Base-by-base conservation (phyloP, 2,797 vertebrate genomes). In the Pseudochirops cupreus region DNA sequence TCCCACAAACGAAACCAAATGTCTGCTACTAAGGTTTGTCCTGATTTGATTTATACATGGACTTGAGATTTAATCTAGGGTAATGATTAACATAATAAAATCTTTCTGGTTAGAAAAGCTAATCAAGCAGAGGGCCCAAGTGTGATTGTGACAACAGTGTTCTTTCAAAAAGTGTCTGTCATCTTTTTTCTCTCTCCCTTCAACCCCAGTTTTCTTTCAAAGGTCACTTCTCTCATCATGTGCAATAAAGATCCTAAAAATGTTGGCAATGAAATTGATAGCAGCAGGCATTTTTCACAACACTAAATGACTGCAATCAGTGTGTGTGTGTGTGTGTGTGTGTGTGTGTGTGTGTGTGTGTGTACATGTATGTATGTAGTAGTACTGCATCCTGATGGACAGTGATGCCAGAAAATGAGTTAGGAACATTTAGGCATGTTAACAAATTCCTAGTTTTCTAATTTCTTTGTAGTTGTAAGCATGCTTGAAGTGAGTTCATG, bases 211-310 rank as follows among this genome's bases (percentile, higher is more conserved):
- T 97, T 96, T 97, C 33, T 54, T 90, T 97, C 95, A 94, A 95
- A 96, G 95, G 91, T 93, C 92, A 94, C 93, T 92, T 96, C 90
- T 96, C 95, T 91, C 94, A 56, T 53, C 3, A 31, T 89, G 31
- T 58, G 74, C 96, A 97, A 94, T 93, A 74, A 1, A 26, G 59
- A 18, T n/a, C 24, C 95, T 97, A 95, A 95, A 97, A 95, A 52
- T 62, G 18, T 95, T 93, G 55, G 28, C 90, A 95, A 74, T 96
- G 93, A 98, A 98, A 97, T 97, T 92, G 18, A 96, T 93, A 82
- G 91, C 91, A 53, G 93, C 91, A 28, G 74, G 9, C 52, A 93
- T 62, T 97, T 96, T 96, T 92, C 82, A 98, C 96, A 96, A 96
- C 26, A 62, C 1, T 57, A 50, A 29, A n/a, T 91, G 57, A 94